A percentile compares a stretch with the other conserved stretches of the same genome.
Conservation (phyloP, 2,113 vertebrate genomes). For the Archilochus colubris region DNA sequence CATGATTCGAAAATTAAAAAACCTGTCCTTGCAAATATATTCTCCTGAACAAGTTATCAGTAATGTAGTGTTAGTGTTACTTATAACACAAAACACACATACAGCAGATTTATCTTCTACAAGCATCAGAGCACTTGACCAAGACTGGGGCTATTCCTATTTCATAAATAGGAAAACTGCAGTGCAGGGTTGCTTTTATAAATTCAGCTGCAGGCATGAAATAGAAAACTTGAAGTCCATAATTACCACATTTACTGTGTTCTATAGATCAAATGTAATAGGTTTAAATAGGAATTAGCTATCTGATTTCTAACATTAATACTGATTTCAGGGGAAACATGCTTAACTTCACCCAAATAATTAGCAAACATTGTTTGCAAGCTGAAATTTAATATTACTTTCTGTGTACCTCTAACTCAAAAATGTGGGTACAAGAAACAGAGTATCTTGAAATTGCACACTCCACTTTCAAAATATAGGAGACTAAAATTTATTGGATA, state of each 20-base stretch:
- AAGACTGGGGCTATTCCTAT: neutral
- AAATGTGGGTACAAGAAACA: neutral
- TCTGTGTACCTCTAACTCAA: neutral
- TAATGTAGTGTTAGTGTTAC: fast-evolving
- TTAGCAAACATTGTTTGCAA: neutral
- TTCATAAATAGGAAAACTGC: neutral
- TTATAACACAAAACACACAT: neutral
- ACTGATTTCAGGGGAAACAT: neutral
- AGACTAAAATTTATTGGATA: neutral
- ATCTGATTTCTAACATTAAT: neutral
- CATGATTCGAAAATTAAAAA: neutral
- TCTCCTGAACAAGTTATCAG: fast-evolving
- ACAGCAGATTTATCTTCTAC: neutral
- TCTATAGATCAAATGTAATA: neutral
- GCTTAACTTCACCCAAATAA: neutral
- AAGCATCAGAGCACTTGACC: neutral
- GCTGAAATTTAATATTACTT: neutral
- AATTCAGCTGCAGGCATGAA: neutral
- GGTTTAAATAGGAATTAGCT: neutral
- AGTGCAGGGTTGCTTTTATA: neutral
- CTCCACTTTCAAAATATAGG: neutral
- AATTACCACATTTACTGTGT: neutral
- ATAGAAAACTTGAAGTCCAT: neutral
- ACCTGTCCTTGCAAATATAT: neutral
- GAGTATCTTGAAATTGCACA: fast-evolving